Evolutionary conservation across 2,888 invertebrate species (phyloP), one percentile per base, ranked within the genome.

Genomic region (Heteromyza rotundicornis): DNA sequence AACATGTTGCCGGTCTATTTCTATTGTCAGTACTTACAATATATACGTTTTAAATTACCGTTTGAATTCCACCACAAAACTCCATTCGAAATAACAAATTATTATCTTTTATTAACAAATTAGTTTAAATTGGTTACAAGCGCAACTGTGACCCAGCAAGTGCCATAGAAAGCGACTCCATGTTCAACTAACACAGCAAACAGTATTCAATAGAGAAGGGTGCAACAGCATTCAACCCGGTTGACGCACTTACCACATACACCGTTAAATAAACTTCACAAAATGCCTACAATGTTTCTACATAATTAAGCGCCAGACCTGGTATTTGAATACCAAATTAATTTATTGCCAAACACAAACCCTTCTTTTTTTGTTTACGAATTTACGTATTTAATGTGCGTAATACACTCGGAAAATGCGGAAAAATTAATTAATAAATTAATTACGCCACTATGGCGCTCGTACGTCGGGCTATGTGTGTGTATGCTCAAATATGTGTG

Each of bases 361-460:
- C 47, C 47, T 47, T 2, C 14, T n/a, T n/a, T n/a, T n/a, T n/a
- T n/a, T n/a, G n/a, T n/a, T n/a, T n/a, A n/a, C 40, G n/a, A n/a
- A n/a, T 2, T 40, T n/a, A 40, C 16, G 5, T n/a, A 40, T 40
- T 40, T 3, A 10, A 40, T 19, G 47, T 47, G 40, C 8, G n/a
- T n/a, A 32, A 32, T 32, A 40, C 40, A n/a, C 12, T n/a, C 14
- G 47, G 2, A 47, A 47, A 19, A 60, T 51, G 61, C 32, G 57
- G 60, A 59, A 66, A 74, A 77, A 71, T 75, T 74, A 78, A 77
- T 77, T 74, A 74, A 74, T 74, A 75, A 76, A 76, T 77, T 77
- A 74, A 75, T 76, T 76, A 76, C 73, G 72, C 72, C 68, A 74
- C 75, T 74, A 75, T 65, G 74, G 71, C 56, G 55, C 47, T n/a